Evolutionary conservation across 2,113 vertebrate species (phyloP).

Genomic region (Pseudorasbora parva): DNA sequence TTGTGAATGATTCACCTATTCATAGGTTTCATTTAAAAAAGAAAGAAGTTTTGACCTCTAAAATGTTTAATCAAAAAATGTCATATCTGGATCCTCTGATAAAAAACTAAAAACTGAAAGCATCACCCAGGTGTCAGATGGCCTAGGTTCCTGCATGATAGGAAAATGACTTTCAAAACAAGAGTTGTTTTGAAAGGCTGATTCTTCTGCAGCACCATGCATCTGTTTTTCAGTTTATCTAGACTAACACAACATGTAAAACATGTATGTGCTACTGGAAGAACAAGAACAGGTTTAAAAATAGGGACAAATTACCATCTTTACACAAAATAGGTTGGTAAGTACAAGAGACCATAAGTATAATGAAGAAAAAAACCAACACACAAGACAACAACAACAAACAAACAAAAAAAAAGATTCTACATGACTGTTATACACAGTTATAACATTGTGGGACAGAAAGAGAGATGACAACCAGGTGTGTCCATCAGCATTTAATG

Average conservation of each 20-base stretch:
- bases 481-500: constrained; percentile 45
- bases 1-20: background rate
- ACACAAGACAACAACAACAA: too few relatives aligned
- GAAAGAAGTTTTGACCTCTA: too few relatives aligned
- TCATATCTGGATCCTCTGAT: too few relatives aligned
- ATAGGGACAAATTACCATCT: too few relatives aligned
- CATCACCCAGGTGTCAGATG: background rate
- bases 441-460: background rate
- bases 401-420: background rate
- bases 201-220: background rate
- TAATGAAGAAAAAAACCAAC: too few relatives aligned
- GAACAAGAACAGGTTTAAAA: background rate
- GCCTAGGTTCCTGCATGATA: background rate
- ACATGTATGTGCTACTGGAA: background rate
- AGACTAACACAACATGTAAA: background rate
- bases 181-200: background rate
- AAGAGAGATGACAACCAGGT: constrained; percentile 24
- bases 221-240: background rate
- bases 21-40: background rate
- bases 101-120: background rate
- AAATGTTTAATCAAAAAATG: too few relatives aligned
- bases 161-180: background rate
- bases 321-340: too few relatives aligned
- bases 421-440: background rate
- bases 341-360: too few relatives aligned